Base-by-base conservation (phyloP, 2,888 invertebrate genomes). In the Drosophila formosana region DNA sequence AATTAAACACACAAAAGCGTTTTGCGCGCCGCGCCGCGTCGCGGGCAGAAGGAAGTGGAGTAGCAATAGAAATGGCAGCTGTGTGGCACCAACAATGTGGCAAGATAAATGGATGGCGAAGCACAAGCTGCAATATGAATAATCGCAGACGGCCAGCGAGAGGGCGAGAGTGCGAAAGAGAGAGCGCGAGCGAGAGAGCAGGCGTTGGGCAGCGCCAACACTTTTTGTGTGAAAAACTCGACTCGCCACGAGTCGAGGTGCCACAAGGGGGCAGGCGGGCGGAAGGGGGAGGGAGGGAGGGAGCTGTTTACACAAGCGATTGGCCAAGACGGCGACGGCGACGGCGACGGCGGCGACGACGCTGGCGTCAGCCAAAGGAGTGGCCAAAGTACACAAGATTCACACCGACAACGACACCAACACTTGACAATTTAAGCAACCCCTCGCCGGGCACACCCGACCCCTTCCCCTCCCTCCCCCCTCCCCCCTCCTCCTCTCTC, bases 311-410 rank as follows among this genome's bases (percentile, higher is more conserved):
- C 92, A 90, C 90, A 91, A 90, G 87, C 91, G 92, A 92, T 92
- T 92, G 92, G 92, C 90, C 91, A 90, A 91, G 82, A 80, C 86
- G 62, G 32, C 43, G 43, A 57, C 34, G 53, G 13, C 30, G 62
- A 13, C 41, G 47, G 9, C 32, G 34, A 46, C 49, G 64, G 70
- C 68, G 75, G n/a, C n/a, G 62, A 13, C 41, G 47, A n/a, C 32
- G 34, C 50, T 51, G 64, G 70, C 68, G 75, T 58, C 71, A 55
- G 75, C 69, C 78, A 81, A 91, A 92, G 91, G 91, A 91, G 91
- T 91, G 91, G 91, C 91, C 91, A 91, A 91, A 77, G 91, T 91
- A 91, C 91, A 91, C 92, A 91, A 91, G 91, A 90, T 91, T 92
- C 92, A 91, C 92, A 91, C 91, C 88, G 68, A 72, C 77, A 68